Base-by-base conservation (phyloP, 2,113 vertebrate species). In the Apodemus speciosus region DNA sequence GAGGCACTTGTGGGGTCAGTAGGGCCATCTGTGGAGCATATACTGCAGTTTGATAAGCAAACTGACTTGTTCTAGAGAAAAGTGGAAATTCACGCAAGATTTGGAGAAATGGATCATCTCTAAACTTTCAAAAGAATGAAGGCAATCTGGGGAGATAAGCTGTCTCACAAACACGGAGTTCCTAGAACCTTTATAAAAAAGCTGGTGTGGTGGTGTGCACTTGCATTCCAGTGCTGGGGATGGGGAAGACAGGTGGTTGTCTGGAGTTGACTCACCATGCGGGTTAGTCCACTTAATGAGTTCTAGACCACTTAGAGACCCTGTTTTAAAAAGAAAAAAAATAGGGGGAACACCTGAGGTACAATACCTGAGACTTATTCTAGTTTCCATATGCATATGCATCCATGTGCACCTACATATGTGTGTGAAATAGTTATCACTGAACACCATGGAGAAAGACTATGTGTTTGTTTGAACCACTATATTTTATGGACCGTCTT, bases 401-500 rank as follows among this genome's bases (percentile, higher is more conserved):
- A 58, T 7, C 51, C 11, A 25, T 80, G 21, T 58, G 51, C 10
- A 80, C 51, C 35, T 25, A n/a, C 23, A 60, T 7, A 27, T 9
- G 13, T 56, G n/a, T 38, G 77, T 25, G 1, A 40, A 9, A 10
- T 43, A 69, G 27, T 38, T 8, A 56, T 3, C 8, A 5, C 46
- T 86, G 20, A 56, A 20, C 23, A 0, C 62, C 27, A n/a, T 72
- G 15, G 40, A 15, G n/a, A 85, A 21, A 85, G 4, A 51, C 16
- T 3, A 30, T 25, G 15, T 35, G 10, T 4, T 69, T 56, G 38
- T 69, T 75, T 51, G 56, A 66, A 23, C 20, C 62, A 27, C 18
- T n/a, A 79, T 94, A 23, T 90, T 88, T 92, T 73, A 14, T 89
- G 46, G 6, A 53, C 35, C 27, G 40, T 27, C 68, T 72, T 88